Conservation (phyloP, 1,140 invertebrate genomes). For the Trichomalopsis sarcophagae region DNA sequence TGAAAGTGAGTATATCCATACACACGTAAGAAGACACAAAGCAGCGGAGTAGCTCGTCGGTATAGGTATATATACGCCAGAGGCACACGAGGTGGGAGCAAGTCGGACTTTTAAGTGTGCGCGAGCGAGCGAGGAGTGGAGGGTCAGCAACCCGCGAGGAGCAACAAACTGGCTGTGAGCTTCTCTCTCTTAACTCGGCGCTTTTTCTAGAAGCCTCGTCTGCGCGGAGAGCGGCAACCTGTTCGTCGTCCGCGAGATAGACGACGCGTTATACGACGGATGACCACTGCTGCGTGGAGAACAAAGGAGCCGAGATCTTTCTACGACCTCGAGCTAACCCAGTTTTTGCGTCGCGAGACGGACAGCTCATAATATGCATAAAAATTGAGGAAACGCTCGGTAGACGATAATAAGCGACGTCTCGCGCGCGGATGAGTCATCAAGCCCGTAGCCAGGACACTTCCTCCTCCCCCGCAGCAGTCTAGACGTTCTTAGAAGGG, state of each 20-base stretch:
- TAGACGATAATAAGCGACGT: not conserved
- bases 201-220: constrained; percentile 43
- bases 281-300: too few species aligned
- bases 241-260: constrained; percentile 30
- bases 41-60: not conserved
- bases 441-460: too few species aligned
- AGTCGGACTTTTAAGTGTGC: constrained; percentile 4
- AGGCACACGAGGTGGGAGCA: not conserved
- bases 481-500: too few species aligned
- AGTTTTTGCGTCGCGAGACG: too few species aligned
- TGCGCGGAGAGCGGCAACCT: constrained; percentile 45
- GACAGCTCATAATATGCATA: not conserved
- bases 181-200: constrained; percentile 1
- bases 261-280: not conserved
- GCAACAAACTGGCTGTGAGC: constrained; percentile 49
- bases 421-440: too few species aligned
- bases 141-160: constrained; percentile 53
- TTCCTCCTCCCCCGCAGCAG: too few species aligned
- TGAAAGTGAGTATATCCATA: not conserved
- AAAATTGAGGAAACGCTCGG: not conserved
- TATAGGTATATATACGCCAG: not conserved
- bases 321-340: not conserved
- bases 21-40: not conserved
- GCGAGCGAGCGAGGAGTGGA: constrained; percentile 4
- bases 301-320: too few species aligned